A percentile compares a stretch with the other conserved stretches of the same genome.
phyloP scores from a whole-genome alignment of 1,140 invertebrate species.

The Plutomurus gul region DNA sequence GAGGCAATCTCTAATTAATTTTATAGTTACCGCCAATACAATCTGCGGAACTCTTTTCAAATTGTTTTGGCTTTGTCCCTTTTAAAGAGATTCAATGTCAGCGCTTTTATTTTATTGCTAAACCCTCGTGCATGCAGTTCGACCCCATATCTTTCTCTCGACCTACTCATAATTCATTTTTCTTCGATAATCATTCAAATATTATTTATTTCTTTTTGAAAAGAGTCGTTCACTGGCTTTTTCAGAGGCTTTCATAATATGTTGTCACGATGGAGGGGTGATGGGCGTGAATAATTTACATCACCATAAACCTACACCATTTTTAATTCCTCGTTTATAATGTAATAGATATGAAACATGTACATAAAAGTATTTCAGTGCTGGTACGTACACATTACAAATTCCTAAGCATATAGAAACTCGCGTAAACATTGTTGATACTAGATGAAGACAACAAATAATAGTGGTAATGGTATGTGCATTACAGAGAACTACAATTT shows the following conservation, averaged over 20 bases:
- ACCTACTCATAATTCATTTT: slow-evolving; percentile 19
- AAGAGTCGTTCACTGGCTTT: not conserved
- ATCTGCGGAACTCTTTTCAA: not conserved
- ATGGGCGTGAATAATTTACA: slow-evolving; percentile 1
- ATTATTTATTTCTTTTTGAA: slow-evolving; percentile 12
- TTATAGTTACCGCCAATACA: not conserved
- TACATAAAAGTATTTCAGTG: too few species aligned
- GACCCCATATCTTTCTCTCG: slow-evolving; percentile 18
- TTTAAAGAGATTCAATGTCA: not conserved
- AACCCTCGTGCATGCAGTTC: not conserved
- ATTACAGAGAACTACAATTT: too few species aligned
- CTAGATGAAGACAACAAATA: too few species aligned
- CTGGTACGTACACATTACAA: too few species aligned
- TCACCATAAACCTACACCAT: not conserved
- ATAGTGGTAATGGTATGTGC: too few species aligned
- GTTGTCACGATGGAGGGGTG: slow-evolving; percentile 8
- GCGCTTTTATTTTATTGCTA: not conserved
- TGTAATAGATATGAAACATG: too few species aligned
- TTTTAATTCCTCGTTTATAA: slow-evolving; percentile 28
- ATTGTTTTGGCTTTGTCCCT: not conserved
- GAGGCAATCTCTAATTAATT: not conserved
- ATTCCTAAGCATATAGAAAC: too few species aligned
- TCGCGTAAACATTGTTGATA: too few species aligned
- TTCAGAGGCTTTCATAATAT: slow-evolving; percentile 3
- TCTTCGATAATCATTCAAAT: not conserved